A percentile compares a stretch with the other conserved stretches of the same genome.
Conservation (phyloP, 2,113 vertebrate genomes). For the Dipodomys stephensi region DNA sequence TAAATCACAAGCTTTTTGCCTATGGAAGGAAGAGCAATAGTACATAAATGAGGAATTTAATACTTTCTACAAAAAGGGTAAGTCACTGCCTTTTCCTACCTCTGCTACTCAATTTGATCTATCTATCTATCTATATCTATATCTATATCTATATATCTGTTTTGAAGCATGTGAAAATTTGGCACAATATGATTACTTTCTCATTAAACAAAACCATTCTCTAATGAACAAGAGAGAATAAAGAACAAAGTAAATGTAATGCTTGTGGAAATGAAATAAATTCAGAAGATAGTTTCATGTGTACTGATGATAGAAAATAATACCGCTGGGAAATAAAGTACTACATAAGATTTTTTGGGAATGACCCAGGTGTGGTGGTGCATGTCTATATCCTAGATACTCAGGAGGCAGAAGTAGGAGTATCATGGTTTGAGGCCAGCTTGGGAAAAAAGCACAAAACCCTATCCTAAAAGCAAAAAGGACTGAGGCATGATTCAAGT, state of each 20-base stretch:
- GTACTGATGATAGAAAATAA: background rate
- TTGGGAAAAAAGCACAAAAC: too few relatives aligned
- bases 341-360: background rate
- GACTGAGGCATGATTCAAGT: too few relatives aligned
- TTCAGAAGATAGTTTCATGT: background rate
- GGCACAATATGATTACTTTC: constrained; percentile 9
- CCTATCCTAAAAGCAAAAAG: too few relatives aligned
- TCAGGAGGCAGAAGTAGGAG: too few relatives aligned
- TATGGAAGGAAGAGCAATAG: background rate
- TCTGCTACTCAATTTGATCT: background rate
- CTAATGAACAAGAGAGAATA: constrained; percentile 32
- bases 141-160: background rate
- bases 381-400: too few relatives aligned
- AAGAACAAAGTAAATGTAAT: background rate
- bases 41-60: constrained; percentile 23
- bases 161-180: background rate
- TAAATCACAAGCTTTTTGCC: background rate
- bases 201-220: constrained; percentile 43
- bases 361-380: background rate
- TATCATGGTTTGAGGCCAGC: too few relatives aligned
- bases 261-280: background rate
- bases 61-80: background rate
- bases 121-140: too few relatives aligned
- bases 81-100: constrained; percentile 15
- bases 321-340: background rate